Conservation (phyloP, 2,797 vertebrate genomes). For the Cetoscarus ocellatus region DNA sequence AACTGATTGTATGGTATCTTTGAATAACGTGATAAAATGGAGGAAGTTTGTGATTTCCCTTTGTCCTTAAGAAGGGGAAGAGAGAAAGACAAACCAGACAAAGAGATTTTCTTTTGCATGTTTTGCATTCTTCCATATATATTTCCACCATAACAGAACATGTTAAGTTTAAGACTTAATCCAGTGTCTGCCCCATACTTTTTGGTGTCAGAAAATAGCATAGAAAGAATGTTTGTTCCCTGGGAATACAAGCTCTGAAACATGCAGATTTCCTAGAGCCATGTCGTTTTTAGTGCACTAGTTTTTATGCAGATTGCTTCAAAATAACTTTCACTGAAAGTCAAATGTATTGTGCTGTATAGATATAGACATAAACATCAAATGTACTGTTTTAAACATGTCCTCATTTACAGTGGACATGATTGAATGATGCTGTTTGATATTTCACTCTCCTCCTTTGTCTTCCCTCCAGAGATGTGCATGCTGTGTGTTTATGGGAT, state of each 20-base stretch:
- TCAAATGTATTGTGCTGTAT: not conserved
- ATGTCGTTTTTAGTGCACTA: not conserved
- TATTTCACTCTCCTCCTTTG: not conserved
- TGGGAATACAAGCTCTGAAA: not conserved
- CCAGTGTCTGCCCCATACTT: too few species aligned
- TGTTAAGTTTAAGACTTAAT: too few species aligned
- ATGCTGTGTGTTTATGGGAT: constrained; percentile 98
- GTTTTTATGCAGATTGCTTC: too few species aligned
- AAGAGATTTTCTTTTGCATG: not conserved
- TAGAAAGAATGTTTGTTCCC: constrained; percentile 5
- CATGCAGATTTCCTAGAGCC: not conserved
- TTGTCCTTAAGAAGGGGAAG: constrained; percentile 3
- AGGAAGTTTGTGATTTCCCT: constrained; percentile 1
- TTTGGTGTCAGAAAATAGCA: not conserved
- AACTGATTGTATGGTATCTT: not conserved
- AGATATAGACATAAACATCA: not conserved
- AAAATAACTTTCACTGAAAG: not conserved
- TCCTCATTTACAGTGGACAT: not conserved
- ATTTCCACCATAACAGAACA: not conserved
- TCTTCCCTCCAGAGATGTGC: constrained; percentile 89
- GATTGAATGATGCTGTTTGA: not conserved
- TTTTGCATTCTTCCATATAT: too few species aligned
- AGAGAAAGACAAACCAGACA: not conserved
- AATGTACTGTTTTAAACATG: not conserved
- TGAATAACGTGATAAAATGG: not conserved